Percentiles rank a stretch among this genome's conserved stretches.
Evolutionary conservation across 2,888 invertebrate species (phyloP).

Genomic region (Epirrhoe tristata): DNA sequence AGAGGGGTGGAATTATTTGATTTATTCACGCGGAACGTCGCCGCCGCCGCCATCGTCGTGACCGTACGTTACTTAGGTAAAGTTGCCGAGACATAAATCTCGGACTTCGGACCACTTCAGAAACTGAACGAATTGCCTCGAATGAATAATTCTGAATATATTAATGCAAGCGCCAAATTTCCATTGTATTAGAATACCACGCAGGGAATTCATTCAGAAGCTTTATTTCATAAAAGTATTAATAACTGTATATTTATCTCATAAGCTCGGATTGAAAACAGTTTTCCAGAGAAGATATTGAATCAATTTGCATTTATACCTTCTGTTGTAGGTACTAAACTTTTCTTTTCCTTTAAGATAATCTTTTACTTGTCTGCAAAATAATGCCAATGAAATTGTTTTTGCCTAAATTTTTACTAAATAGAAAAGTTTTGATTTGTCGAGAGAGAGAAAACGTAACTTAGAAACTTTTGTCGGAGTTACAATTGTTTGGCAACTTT

Average conservation of each 20-base stretch:
- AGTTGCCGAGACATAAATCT: slow-evolving; percentile 74
- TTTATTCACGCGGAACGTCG: slow-evolving; percentile 62
- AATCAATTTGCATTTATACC: neutral
- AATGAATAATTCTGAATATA: slow-evolving; percentile 70
- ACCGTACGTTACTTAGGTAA: slow-evolving; percentile 69
- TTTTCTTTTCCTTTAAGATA: slow-evolving; percentile 1
- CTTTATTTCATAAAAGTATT: slow-evolving; percentile 39
- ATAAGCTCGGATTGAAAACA: slow-evolving; percentile 1
- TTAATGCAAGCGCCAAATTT: slow-evolving; percentile 57
- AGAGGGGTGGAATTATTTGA: slow-evolving; percentile 57
- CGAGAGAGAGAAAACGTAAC: slow-evolving; percentile 54
- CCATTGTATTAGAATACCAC: slow-evolving; percentile 50
- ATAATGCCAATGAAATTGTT: slow-evolving; percentile 21
- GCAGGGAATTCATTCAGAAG: slow-evolving; percentile 48
- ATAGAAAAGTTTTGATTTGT: slow-evolving; percentile 65
- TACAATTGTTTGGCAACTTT: slow-evolving; percentile 57
- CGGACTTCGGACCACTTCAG: slow-evolving; percentile 62
- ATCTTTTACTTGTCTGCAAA: slow-evolving; percentile 1
- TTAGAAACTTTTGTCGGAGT: slow-evolving; percentile 57
- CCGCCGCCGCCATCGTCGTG: slow-evolving; percentile 49
- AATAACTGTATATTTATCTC: neutral
- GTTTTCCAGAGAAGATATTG: neutral
- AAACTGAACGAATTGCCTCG: slow-evolving; percentile 63
- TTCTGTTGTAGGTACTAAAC: neutral
- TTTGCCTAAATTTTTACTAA: slow-evolving; percentile 35